Evolutionary conservation across 2,797 vertebrate species (phyloP).

Genomic region (Streptopelia turtur): DNA sequence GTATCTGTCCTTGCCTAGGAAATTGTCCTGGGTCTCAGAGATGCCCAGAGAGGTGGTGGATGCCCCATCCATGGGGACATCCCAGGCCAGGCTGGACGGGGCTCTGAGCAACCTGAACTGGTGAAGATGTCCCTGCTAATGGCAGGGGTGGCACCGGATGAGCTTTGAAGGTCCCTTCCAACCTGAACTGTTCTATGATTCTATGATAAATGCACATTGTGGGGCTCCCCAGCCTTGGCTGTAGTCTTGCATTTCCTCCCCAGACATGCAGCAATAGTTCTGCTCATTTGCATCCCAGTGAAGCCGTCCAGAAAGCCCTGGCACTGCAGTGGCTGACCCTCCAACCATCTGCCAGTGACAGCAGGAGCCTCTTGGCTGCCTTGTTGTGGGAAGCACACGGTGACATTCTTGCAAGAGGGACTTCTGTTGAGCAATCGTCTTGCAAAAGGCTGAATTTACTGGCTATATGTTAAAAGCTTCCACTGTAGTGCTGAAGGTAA

Average conservation of each 20-base stretch:
- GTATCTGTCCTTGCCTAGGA: not conserved
- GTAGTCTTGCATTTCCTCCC: not conserved
- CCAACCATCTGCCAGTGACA: not conserved
- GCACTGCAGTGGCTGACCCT: not conserved
- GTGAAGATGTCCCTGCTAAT: too few relatives aligned
- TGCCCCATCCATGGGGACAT: too few relatives aligned
- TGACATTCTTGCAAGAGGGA: not conserved
- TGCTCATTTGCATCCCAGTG: not conserved
- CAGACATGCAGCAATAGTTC: not conserved
- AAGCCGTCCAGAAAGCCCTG: not conserved
- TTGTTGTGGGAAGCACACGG: not conserved
- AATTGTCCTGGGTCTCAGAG: not conserved
- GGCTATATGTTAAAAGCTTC: not conserved
- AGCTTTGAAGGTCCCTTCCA: too few relatives aligned
- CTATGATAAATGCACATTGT: not conserved
- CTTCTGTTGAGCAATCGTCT: slow-evolving; percentile 1
- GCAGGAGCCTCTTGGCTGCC: slow-evolving; percentile 10
- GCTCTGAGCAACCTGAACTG: too few relatives aligned
- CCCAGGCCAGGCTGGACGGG: too few relatives aligned
- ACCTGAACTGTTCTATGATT: too few relatives aligned
- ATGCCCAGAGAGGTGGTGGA: not conserved
- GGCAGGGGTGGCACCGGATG: too few relatives aligned
- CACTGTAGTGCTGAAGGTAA: not conserved
- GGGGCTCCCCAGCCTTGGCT: not conserved
- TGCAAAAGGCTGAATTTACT: slow-evolving; percentile 1